Conservation (phyloP, 2,888 invertebrate genomes). For the Metellina segmentata region DNA sequence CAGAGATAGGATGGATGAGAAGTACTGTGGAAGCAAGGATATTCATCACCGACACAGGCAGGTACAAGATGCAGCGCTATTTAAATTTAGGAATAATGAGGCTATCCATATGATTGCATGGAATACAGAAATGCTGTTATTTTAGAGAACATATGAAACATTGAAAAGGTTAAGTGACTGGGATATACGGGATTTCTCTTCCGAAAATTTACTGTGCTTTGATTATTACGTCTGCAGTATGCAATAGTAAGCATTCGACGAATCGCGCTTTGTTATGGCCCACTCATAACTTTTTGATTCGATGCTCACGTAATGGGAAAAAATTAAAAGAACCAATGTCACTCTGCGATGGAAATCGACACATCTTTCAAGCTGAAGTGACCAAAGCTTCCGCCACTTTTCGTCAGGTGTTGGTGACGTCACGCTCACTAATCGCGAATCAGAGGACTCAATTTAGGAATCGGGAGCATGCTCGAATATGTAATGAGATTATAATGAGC, state of each 20-base stretch:
- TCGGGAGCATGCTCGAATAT: slow-evolving; percentile 24
- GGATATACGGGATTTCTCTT: not conserved
- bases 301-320: slow-evolving; percentile 25
- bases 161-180: not conserved
- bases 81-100: not conserved
- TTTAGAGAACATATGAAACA: not conserved
- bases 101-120: not conserved
- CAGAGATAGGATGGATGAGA: no score
- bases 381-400: slow-evolving; percentile 16
- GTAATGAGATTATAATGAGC: slow-evolving; percentile 47
- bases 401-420: slow-evolving; percentile 23
- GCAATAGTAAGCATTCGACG: slow-evolving; percentile 12
- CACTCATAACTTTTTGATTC: slow-evolving; percentile 13
- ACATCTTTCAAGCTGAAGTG: slow-evolving; percentile 22
- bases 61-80: not conserved
- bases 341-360: slow-evolving; percentile 26
- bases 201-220: not conserved
- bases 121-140: not conserved
- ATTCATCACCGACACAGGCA: not conserved
- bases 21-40: not conserved
- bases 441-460: slow-evolving; percentile 35
- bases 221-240: not conserved
- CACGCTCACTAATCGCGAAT: slow-evolving; percentile 38
- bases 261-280: slow-evolving; percentile 30
- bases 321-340: slow-evolving; percentile 18